Evolutionary conservation across 2,888 invertebrate species (phyloP).

Genomic region (Meiosimyza platycephala): DNA sequence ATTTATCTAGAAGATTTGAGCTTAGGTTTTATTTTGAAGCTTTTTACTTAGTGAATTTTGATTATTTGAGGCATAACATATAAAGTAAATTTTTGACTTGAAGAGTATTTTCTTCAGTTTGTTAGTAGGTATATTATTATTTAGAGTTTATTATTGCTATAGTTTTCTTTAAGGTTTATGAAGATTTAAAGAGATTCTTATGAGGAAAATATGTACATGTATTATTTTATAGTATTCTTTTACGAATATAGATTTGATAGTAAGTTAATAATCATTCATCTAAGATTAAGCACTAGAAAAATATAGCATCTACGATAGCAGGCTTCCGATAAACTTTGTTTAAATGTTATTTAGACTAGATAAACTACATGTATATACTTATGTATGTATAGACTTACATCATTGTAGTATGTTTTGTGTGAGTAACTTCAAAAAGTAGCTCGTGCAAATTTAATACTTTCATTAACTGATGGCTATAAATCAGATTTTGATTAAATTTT

Average conservation of each 20-base stretch:
- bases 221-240: not conserved
- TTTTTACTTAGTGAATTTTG: not conserved
- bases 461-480: too few species aligned
- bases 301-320: slow-evolving; percentile 12
- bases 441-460: too few species aligned
- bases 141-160: slow-evolving; percentile 1
- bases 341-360: too few species aligned
- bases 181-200: not conserved
- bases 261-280: not conserved
- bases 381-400: too few species aligned
- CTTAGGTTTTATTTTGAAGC: not conserved
- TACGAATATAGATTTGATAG: not conserved
- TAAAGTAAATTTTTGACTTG: too few species aligned
- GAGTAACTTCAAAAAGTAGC: too few species aligned
- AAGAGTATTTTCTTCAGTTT: too few species aligned
- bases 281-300: slow-evolving; percentile 4
- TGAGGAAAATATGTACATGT: not conserved
- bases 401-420: too few species aligned
- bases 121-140: not conserved
- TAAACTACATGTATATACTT: too few species aligned
- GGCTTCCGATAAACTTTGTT: too few species aligned
- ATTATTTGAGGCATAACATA: too few species aligned
- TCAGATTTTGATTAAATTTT: too few species aligned
- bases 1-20: not conserved
- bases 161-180: not conserved